Conservation (phyloP, 2,113 vertebrate species). For the Lutjanus erythropterus region DNA sequence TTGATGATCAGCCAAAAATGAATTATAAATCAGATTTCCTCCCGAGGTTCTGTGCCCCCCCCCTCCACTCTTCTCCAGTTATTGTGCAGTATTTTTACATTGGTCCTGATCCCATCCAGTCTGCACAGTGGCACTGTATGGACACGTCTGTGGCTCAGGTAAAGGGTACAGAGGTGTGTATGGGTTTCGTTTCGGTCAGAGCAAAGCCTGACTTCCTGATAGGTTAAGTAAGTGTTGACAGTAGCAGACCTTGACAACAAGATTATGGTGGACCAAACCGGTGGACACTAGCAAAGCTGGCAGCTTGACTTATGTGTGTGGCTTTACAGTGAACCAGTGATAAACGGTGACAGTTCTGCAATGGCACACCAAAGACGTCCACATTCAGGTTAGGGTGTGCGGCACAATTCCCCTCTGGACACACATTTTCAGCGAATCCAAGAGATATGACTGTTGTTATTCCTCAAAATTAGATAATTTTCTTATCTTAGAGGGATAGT, state of each 20-base stretch:
- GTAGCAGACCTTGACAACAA: conserved; percentile 49
- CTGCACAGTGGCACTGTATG: conserved; percentile 56
- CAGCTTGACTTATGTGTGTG: conserved; percentile 40
- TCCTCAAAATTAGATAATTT: not conserved
- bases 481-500: too few species aligned
- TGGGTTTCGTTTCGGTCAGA: conserved; percentile 21
- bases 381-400: conserved; percentile 32
- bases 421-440: not conserved
- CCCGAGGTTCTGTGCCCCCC: conserved; percentile 47
- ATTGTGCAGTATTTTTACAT: conserved; percentile 70
- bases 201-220: conserved; percentile 34
- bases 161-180: conserved; percentile 44
- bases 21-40: conserved; percentile 3
- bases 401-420: conserved; percentile 20
- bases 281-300: conserved; percentile 47
- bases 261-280: conserved; percentile 54
- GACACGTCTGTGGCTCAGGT: conserved; percentile 63
- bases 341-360: conserved; percentile 36
- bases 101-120: conserved; percentile 63
- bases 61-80: conserved; percentile 34
- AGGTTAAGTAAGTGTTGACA: conserved; percentile 40
- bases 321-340: conserved; percentile 59
- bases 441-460: not conserved
- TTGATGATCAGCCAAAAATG: conserved; percentile 29
- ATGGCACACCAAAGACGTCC: conserved; percentile 42